Base-by-base conservation (phyloP, 1,140 invertebrate genomes). In the Dolichoris vasculosae region DNA sequence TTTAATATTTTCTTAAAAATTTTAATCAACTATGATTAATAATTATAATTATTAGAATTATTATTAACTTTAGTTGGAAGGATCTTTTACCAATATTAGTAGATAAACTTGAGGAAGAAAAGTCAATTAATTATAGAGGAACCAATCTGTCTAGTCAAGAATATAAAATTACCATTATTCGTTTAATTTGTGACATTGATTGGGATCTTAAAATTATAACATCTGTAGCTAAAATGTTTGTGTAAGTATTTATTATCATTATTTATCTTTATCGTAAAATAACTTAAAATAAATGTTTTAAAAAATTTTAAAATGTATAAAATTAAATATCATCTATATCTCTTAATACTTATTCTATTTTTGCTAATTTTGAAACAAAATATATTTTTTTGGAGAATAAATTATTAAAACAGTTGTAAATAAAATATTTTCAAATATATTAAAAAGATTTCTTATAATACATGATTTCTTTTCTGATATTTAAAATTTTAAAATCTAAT, bases 191-290 rank as follows among this genome's bases (percentile, higher is more conserved):
- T 81, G 89, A 89, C 67, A 88, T 86, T 71, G 79, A 89, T 20
- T 94, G 93, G 91, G 83, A 93, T 9, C 67, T 88, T 17, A 85
- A 87, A 48, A 91, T 93, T 85, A 83, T 93, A 26, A 91, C 93
- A 48, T 89, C 93, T 8, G 84, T 94, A 1, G 91, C 94, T 30
- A 90, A 92, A 87, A 94, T 94, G 93, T 94, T 94, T 84, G 91
- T 91, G 93, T 94, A 91, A 89, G 86, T 73, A 78, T 40, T 13
- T 0, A 38, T 55, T 55, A 71, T 40, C 55, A 30, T 69, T 0
- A 55, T 59, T 23, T 26, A 4, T 26, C 2, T 59, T 59, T 23
- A 59, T 59, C 2, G 7, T 59, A 59, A 59, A 59, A 4, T 59
- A 6, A 59, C 26, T 46, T 26, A 59, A 26, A 26, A 26, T 59